These are phyloP conservation scores for Ephydatia muelleri DNA, from an alignment of 37 sponge, comb jelly and placozoan species.

Conservation along the genomic window DNA sequence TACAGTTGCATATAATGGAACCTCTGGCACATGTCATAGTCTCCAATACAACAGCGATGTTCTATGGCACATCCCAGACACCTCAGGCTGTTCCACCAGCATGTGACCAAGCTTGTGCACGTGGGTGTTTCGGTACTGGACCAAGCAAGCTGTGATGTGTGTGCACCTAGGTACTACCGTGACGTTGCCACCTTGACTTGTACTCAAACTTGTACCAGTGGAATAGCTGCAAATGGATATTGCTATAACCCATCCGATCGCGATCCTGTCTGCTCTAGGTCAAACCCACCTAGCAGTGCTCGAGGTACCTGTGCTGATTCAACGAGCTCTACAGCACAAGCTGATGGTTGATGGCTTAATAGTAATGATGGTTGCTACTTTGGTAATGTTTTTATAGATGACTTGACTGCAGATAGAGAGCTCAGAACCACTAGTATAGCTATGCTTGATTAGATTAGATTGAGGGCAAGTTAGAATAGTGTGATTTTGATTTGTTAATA, in stretches of 20 bases:
- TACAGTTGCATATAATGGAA: background rate
- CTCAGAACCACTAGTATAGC: too few relatives aligned
- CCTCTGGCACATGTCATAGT: slow-evolving; percentile 21
- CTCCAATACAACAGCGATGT: slow-evolving; percentile 1
- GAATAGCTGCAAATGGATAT: background rate
- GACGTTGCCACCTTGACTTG: slow-evolving; percentile 10
- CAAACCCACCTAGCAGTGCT: too few relatives aligned
- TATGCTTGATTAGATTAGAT: too few relatives aligned
- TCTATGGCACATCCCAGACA: slow-evolving; percentile 36
- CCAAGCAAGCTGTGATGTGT: slow-evolving; percentile 18
- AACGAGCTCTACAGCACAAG: too few relatives aligned
- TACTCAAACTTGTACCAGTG: slow-evolving; percentile 12
- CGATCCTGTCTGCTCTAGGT: background rate
- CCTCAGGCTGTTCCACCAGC: slow-evolving; percentile 34
- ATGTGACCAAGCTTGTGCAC: slow-evolving; percentile 40
- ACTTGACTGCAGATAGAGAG: too few relatives aligned
- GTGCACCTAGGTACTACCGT: background rate
- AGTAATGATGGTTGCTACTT: too few relatives aligned
- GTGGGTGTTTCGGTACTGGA: slow-evolving; percentile 26
- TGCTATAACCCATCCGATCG: slow-evolving; percentile 1
- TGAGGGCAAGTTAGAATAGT: too few relatives aligned
- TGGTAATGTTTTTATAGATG: too few relatives aligned
- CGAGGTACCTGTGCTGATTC: too few relatives aligned
- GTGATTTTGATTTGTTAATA: too few relatives aligned
- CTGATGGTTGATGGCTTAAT: too few relatives aligned